These are phyloP conservation scores for Ophraella communa DNA, from an alignment of 2,888 invertebrate genomes.

Conservation along the genomic window DNA sequence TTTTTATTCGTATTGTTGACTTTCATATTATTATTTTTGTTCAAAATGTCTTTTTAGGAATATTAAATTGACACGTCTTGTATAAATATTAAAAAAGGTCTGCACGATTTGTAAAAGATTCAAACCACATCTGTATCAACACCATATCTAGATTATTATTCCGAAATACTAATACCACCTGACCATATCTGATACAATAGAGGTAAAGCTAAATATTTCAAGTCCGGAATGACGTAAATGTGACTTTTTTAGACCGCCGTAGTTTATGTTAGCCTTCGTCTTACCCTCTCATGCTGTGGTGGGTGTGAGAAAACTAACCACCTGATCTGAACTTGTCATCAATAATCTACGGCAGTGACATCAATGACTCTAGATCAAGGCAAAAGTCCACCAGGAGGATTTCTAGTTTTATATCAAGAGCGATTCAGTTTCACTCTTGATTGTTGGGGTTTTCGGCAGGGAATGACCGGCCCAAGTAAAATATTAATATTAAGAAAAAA, in stretches of 20 bases:
- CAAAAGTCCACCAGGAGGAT: slow-evolving; percentile 31
- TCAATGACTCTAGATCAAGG: slow-evolving; percentile 54
- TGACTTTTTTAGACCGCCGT: slow-evolving; percentile 40
- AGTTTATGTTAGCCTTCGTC: slow-evolving; percentile 30
- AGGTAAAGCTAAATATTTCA: slow-evolving; percentile 22
- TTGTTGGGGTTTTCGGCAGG: slow-evolving; percentile 3
- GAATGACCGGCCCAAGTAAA: not conserved
- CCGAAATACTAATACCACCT: not conserved
- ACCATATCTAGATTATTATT: not conserved
- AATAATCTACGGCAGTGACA: slow-evolving; percentile 58
- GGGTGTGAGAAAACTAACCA: slow-evolving; percentile 55
- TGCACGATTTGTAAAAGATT: not conserved
- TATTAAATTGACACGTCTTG: not conserved
- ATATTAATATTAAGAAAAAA: not conserved
- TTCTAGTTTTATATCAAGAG: slow-evolving; percentile 37
- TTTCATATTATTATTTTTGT: too few species aligned
- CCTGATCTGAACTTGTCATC: slow-evolving; percentile 58
- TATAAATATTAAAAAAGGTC: too few species aligned
- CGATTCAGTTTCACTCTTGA: slow-evolving; percentile 25
- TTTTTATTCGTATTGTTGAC: too few species aligned
- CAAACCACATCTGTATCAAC: not conserved
- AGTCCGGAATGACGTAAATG: slow-evolving; percentile 32
- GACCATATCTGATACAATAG: slow-evolving; percentile 17
- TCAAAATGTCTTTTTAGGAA: too few species aligned
- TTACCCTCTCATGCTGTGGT: slow-evolving; percentile 43